Evolutionary conservation across 2,113 vertebrate species (phyloP).

Genomic region (Numida meleagris): DNA sequence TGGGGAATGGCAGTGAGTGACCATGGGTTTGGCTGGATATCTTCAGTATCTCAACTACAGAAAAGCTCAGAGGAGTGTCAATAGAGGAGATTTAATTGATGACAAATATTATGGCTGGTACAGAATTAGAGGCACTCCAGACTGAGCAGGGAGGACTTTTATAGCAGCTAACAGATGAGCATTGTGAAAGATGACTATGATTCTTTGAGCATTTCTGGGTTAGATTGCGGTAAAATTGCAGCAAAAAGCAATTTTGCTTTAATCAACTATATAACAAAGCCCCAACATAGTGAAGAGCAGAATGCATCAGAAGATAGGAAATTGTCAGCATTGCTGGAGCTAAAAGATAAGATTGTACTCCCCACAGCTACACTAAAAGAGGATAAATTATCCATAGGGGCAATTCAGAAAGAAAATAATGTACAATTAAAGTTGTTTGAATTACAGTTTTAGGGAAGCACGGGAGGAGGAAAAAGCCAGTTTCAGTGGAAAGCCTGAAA

Average conservation of each 20-base stretch:
- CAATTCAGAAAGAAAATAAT: slow-evolving; percentile 28
- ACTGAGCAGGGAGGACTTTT: background rate
- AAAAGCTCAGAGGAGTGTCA: background rate
- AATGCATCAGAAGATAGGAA: slow-evolving; percentile 40
- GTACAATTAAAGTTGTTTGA: slow-evolving; percentile 44
- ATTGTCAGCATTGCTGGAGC: slow-evolving; percentile 48
- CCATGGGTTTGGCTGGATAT: background rate
- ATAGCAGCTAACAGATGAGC: background rate
- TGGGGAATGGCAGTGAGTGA: background rate
- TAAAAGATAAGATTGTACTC: slow-evolving; percentile 61
- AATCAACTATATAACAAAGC: slow-evolving; percentile 55
- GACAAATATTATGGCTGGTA: background rate
- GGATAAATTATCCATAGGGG: slow-evolving; percentile 44
- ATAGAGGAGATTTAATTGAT: background rate
- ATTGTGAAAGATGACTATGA: background rate
- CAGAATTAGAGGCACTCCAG: background rate
- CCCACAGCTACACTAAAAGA: background rate
- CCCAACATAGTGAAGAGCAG: background rate
- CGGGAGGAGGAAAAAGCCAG: fast-evolving
- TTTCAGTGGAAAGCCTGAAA: slow-evolving; percentile 25
- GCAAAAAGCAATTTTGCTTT: slow-evolving; percentile 49
- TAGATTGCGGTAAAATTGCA: slow-evolving; percentile 41
- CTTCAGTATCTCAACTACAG: background rate
- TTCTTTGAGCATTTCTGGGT: slow-evolving; percentile 36
- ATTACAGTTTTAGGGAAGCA: slow-evolving; percentile 5